Evolutionary conservation across 2,113 vertebrate genomes (phyloP), one percentile per base, ranked within the genome.

Genomic region (Astur gentilis): DNA sequence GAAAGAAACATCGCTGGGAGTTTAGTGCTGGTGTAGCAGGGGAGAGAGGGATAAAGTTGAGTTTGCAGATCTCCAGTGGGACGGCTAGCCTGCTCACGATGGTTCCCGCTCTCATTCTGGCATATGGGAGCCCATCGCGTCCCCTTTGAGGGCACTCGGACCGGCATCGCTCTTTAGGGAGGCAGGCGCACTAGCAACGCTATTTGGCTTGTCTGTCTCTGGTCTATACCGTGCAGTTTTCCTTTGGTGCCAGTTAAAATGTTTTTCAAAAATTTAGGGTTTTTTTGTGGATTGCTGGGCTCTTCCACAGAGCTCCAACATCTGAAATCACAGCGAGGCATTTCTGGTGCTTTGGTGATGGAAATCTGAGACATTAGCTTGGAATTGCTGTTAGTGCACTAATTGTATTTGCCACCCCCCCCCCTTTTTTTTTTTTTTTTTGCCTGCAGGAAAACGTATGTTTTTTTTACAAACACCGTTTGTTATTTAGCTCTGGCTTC

Each of bases 401-500:
- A 87, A 95, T 85, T 94, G 69, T 79, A 31, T 92, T 89, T 25
- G 10, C 73, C 52, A 6, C 31, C 25, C 1, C 16, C 26, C 15
- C 5, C 15, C 4, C 10, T 7, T 23, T 29, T 40, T 31, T 84
- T 76, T 20, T 58, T n/a, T 38, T 77, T 44, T 42, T 12, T 14
- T 27, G 8, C 94, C 87, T 80, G 45, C 78, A 90, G 96, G 66
- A 93, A 73, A 87, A 93, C 0, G n/a, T 80, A 91, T 73, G 91
- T 6, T 6, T 75, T 91, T 91, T 90, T 62, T 21, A 7, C 58
- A 73, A 73, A 64, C 8, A 1, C 54, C 87, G 83, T 72, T 91
- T 95, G 73, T 70, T 85, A 82, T 91, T 97, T 95, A 97, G 84
- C 66, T 95, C 78, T 93, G 93, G 94, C 91, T 96, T 96, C 79